Evolutionary conservation across 2,888 invertebrate species (phyloP), one percentile per base, ranked within the genome.

Genomic region (Drosophila kokeensis): DNA sequence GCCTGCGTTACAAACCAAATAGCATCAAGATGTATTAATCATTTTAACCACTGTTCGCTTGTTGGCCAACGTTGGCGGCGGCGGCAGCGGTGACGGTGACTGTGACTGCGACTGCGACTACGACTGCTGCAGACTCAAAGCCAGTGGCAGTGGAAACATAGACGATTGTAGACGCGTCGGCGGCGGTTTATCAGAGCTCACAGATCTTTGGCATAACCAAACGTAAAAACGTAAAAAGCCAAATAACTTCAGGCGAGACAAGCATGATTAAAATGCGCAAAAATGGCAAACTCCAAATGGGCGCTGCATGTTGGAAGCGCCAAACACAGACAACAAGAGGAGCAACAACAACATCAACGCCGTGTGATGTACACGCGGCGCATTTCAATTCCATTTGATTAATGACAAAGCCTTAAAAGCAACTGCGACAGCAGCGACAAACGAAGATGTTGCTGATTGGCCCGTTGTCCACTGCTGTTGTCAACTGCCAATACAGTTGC

Each of bases 321-420:
- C 77, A 79, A 79, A 81, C 73, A 72, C 65, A 70, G 75, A 30
- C 69, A 74, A 60, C 74, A 76, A 50, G 58, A 73, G 18, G 40
- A 73, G 48, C 61, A 64, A 45, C 59, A 78, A 55, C 73, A 65
- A 72, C 67, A 62, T 21, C 58, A 72, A 76, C 73, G 71, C 71
- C 77, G 82, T 84, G 89, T 87, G 85, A 85, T 85, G 82, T 89
- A 89, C 89, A 90, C 76, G 89, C 87, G 78, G 82, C 76, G 89
- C 90, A 87, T 90, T 89, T 90, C 90, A 87, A 87, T 90, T 89
- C 84, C 81, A 81, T 90, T 90, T 87, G 87, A 87, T 87, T 87
- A 87, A 87, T 87, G 87, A 90, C 87, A 87, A 83, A 81, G 82
- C 87, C 79, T 86, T 88, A 86, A 86, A 89, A 86, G 89, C 81